Evolutionary conservation across 1,140 invertebrate species (phyloP), one percentile per base, ranked within the genome.

Genomic region (Drosophila miranda): DNA sequence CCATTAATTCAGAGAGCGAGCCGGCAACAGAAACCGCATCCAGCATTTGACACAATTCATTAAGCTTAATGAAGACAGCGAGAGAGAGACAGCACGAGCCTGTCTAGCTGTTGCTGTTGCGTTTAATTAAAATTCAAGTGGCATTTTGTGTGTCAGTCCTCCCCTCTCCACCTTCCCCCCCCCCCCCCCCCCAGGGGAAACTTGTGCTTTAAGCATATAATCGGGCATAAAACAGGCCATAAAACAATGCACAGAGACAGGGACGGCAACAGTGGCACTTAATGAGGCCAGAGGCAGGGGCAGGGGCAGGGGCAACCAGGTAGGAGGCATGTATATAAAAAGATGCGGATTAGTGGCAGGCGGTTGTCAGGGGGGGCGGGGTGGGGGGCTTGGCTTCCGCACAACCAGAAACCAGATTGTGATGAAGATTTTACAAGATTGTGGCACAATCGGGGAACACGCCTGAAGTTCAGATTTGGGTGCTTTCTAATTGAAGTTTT

Each of bases 41-140:
- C 78, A 60, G 19, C 75, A 74, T 78, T 87, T 87, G 82, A 82
- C 75, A 87, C 82, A 87, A 87, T 82, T 86, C 82, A 86, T 86
- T 87, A 87, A 87, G 78, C 82, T 86, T 86, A 87, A 86, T 86
- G 82, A 86, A 86, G 77, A 86, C 77, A 53, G 55, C 50, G 48
- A 70, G 1, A 16, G 1, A n/a, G 42, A 16, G 34, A 57, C 3
- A 54, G 16, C 55, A 54, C 50, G 34, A 56, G 38, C 34, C 46
- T 34, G 48, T 23, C 69, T 81, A 86, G 78, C 82, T 87, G 23
- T 26, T 26, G 23, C 82, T 87, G 82, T 87, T 87, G 82, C 82
- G 78, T 87, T 87, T 87, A 87, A 87, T 87, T 87, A 87, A 87
- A 87, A 87, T 87, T 87, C 82, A 87, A 87, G 82, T 82, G 77